Percentiles rank a stretch among this genome's conserved stretches.
Evolutionary conservation across 2,797 vertebrate species (phyloP).

Genomic region (Poeciliopsis gracilis): DNA sequence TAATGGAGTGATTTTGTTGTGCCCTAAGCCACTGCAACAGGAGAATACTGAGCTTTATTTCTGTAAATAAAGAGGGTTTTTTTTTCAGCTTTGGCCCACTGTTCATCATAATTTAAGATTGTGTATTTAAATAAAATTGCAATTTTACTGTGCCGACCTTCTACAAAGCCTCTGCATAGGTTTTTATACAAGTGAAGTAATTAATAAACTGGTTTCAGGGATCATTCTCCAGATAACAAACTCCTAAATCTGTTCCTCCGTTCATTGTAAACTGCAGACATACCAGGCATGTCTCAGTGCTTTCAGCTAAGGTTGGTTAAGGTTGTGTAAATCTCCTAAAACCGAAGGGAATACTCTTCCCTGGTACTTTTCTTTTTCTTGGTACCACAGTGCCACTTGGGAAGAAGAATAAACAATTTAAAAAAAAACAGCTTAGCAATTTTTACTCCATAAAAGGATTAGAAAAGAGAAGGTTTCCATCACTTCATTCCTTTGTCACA

Average conservation of each 20-base stretch:
- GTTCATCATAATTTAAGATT: too few species aligned
- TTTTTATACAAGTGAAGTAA: background rate
- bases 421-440: constrained; percentile 45
- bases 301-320: background rate
- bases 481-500: constrained; percentile 42
- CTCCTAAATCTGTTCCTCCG: background rate
- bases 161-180: too few species aligned
- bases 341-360: constrained; percentile 7
- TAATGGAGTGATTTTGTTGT: too few species aligned
- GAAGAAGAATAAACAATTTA: constrained; percentile 26
- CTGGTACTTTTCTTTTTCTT: constrained; percentile 35
- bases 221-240: background rate
- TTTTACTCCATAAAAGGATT: constrained; percentile 62
- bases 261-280: background rate
- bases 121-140: too few species aligned
- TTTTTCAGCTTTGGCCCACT: too few species aligned
- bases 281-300: background rate
- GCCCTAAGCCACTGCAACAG: too few species aligned
- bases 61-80: too few species aligned
- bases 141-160: too few species aligned
- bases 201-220: background rate
- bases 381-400: constrained; percentile 30
- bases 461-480: constrained; percentile 24
- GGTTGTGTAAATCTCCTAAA: constrained; percentile 13
- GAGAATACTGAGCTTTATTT: too few species aligned